Evolutionary conservation across 2,888 invertebrate species (phyloP).

Genomic region (Amphimallon solstitiale): DNA sequence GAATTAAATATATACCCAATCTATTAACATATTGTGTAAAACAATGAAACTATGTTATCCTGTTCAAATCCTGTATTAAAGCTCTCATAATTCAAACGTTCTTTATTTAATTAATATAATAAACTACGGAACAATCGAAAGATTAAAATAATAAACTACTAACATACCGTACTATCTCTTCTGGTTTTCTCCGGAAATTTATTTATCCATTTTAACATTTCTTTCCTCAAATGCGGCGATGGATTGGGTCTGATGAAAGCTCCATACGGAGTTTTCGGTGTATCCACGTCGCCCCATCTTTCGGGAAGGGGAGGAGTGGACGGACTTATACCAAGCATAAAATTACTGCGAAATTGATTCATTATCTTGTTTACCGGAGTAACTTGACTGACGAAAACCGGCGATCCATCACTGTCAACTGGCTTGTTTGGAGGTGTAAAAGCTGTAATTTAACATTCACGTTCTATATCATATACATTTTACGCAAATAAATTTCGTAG

Average conservation of each 20-base stretch:
- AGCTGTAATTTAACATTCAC: conserved; percentile 7
- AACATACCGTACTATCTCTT: conserved; percentile 61
- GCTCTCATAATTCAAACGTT: no score
- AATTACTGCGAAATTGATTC: conserved; percentile 54
- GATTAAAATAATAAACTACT: no score
- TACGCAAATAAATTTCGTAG: no score
- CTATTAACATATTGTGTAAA: no score
- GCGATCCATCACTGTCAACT: conserved; percentile 19
- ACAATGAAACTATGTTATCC: no score
- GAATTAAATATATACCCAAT: no score
- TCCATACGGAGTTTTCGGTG: conserved; percentile 69
- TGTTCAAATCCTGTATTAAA: no score
- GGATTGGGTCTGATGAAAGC: conserved; percentile 64
- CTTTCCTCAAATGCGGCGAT: conserved; percentile 65
- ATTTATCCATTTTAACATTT: conserved; percentile 64
- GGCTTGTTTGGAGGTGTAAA: conserved; percentile 33
- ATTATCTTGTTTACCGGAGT: conserved; percentile 60
- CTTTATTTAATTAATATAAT: no score
- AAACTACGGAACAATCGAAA: no score
- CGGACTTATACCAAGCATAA: conserved; percentile 51
- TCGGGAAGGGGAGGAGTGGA: conserved; percentile 53
- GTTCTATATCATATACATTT: no score
- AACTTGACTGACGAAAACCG: conserved; percentile 24
- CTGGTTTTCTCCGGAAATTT: conserved; percentile 62
- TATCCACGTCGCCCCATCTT: conserved; percentile 61